phyloP scores from a whole-genome alignment of 2,888 invertebrate genomes.

The Vandiemenella viatica region DNA sequence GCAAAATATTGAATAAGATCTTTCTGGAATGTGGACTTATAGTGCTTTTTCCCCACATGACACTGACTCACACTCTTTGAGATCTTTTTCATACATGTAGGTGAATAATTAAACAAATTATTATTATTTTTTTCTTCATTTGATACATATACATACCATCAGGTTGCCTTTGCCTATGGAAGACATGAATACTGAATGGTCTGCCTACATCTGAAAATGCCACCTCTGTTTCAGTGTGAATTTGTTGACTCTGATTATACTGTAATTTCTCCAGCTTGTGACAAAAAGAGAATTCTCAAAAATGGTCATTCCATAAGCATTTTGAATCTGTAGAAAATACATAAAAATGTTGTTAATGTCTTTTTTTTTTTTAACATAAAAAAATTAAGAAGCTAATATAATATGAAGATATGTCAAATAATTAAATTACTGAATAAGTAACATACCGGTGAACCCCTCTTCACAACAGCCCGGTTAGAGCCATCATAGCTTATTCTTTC shows the following conservation, averaged over 20 bases:
- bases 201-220: slow-evolving; percentile 37
- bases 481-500: slow-evolving; percentile 68
- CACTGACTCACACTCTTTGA: too few relatives aligned
- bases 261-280: slow-evolving; percentile 52
- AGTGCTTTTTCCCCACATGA: too few relatives aligned
- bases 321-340: slow-evolving; percentile 36
- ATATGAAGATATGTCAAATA: not conserved
- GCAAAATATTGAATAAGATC: too few relatives aligned
- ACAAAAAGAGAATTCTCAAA: slow-evolving; percentile 61
- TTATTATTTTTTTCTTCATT: too few relatives aligned
- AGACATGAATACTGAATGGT: slow-evolving; percentile 51
- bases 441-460: slow-evolving; percentile 36
- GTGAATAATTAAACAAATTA: too few relatives aligned
- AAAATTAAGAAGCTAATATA: not conserved
- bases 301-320: slow-evolving; percentile 52
- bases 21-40: too few relatives aligned
- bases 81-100: too few relatives aligned
- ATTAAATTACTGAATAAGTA: not conserved
- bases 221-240: slow-evolving; percentile 33
- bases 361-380: not conserved
- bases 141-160: slow-evolving; percentile 40
- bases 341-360: not conserved
- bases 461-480: slow-evolving; percentile 42
- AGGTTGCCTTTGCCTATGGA: slow-evolving; percentile 65
- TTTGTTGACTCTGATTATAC: slow-evolving; percentile 45